Base-by-base conservation (phyloP, 2,888 invertebrate genomes). In the Himalopsyche japonica region DNA sequence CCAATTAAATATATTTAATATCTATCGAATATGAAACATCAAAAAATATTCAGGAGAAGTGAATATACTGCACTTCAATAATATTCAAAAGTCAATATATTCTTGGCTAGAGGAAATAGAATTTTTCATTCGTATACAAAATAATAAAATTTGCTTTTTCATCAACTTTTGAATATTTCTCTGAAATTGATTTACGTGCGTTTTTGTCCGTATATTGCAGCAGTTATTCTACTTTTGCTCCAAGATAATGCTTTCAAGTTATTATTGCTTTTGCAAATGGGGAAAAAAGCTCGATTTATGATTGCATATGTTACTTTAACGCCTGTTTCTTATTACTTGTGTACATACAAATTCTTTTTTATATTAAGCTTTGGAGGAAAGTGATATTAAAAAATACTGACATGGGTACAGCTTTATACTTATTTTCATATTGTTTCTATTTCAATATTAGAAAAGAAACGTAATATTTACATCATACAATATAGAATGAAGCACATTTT, bases 291-390 rank as follows among this genome's bases (percentile, higher is more conserved):
- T 30, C 82, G 82, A 85, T 83, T 85, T 85, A 85, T 77, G 83
- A 84, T 84, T 84, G 84, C 84, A 84, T 84, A 84, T 84, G 82
- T 82, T 84, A 79, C 81, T 79, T 84, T 84, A 84, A 82, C 81
- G 81, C 57, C 37, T 84, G 84, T 79, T 81, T 81, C 78, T 84
- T 84, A 84, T 84, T 84, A 79, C 84, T 81, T 81, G 80, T 70
- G 15, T 70, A 70, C 27, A 70, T 70, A 70, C 70, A 70, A 70
- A 70, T 70, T 24, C 70, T 24, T 70, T 70, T 70, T 27, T 70
- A 70, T 70, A 70, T 57, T 27, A 70, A 70, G 15, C 70, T 27
- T 70, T 70, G 24, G 70, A 27, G 70, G 30, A 70, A 27, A 70
- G 70, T 70, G 70, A 70, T 70, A 70, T 70, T 70, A 70, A 70